Evolutionary conservation across 2,797 vertebrate species (phyloP).

Genomic region (Tarsius wallacei): DNA sequence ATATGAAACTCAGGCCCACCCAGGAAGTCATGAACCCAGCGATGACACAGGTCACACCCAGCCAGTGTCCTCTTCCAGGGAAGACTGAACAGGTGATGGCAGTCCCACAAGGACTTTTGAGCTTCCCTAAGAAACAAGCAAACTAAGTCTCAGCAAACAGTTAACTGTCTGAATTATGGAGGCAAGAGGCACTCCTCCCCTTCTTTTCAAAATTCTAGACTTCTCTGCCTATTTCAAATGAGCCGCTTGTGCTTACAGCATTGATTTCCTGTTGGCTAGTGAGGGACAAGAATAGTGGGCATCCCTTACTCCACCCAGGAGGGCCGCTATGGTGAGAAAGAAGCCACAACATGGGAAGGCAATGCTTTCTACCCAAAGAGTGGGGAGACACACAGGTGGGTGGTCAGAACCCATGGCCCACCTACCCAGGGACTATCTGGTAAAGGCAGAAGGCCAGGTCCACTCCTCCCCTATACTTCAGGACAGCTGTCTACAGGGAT

Average conservation of each 20-base stretch:
- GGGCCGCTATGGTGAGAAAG: not conserved
- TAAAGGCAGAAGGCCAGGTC: not conserved
- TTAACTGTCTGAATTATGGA: not conserved
- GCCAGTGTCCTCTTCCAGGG: not conserved
- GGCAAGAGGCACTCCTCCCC: not conserved
- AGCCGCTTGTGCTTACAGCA: not conserved
- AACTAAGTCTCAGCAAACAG: not conserved
- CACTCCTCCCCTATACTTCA: not conserved
- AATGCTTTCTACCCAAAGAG: not conserved
- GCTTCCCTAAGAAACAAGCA: slow-evolving; percentile 24
- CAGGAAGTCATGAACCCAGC: not conserved
- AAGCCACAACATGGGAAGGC: not conserved
- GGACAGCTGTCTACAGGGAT: not conserved
- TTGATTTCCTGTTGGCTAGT: slow-evolving; percentile 10
- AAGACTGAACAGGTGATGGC: not conserved
- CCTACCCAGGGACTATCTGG: not conserved
- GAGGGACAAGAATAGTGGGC: not conserved
- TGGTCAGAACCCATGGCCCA: fast-evolving
- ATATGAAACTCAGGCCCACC: not conserved
- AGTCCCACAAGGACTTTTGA: not conserved
- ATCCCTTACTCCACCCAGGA: not conserved
- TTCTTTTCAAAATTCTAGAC: not conserved
- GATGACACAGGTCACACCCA: not conserved
- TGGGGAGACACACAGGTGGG: not conserved
- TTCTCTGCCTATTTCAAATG: fast-evolving